Base-by-base conservation (phyloP, 2,113 vertebrate genomes). In the Cavia aperea region DNA sequence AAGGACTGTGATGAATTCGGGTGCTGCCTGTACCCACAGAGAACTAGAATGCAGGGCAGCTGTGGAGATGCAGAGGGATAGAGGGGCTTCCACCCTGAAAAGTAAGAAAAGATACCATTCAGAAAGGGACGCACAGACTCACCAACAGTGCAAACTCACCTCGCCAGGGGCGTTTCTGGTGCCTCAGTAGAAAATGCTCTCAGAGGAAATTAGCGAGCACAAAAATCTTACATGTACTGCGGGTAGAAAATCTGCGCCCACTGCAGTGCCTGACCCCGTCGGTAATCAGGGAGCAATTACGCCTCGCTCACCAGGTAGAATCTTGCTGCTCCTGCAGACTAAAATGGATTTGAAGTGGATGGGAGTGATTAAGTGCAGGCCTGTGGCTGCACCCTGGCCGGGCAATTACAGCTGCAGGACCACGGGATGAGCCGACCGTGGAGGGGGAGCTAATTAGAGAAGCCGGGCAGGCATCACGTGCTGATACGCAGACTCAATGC, bases 281-380 rank as follows among this genome's bases (percentile, higher is more conserved):
- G 68, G 88, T 79, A 90, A 94, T 96, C 92, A 94, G 90, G 56
- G 60, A 92, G 92, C 78, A 93, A 93, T 92, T 60, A 93, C 75
- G 73, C 51, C n/a, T 49, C 0, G 4, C 65, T 88, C 15, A 2
- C 77, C 87, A 89, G 94, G 93, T 85, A 49, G 90, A 92, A 63
- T 94, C 93, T 39, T 77, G 88, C 78, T 77, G 26, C 86, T 70
- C 29, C 82, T 77, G 66, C n/a, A 16, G 78, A 72, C 92, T 68
- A 43, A 94, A 93, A 95, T 94, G 92, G 92, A 85, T 93, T 63
- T 95, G 88, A 94, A 96, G 92, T 36, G 89, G 89, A 62, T 63
- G 54, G 26, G 81, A 68, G 49, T 86, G 95, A 96, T 81, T 89
- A 92, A 46, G 66, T 43, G 11, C 62, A 78, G 60, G 92, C 88